A percentile compares a stretch with the other conserved stretches of the same genome.
Conservation (phyloP, 2,113 vertebrate species). For the Tamias sibiricus region DNA sequence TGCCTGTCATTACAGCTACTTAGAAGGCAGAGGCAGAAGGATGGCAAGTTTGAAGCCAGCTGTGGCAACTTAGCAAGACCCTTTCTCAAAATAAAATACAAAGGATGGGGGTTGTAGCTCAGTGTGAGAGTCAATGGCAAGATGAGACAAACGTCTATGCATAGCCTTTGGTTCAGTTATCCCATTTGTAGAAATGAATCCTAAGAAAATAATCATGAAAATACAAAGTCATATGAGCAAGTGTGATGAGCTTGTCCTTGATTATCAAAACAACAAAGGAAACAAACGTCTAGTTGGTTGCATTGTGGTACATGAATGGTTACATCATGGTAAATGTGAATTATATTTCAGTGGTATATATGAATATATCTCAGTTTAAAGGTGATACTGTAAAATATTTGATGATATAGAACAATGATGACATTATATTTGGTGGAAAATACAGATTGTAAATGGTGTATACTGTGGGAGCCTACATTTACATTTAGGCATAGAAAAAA, state of each 20-base stretch:
- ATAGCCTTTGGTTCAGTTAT: neutral
- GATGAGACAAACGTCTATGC: neutral
- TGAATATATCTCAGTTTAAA: neutral
- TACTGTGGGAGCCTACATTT: neutral
- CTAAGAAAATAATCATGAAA: neutral
- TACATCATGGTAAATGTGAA: neutral
- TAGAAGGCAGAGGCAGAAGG: too few species aligned
- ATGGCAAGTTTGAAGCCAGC: too few species aligned
- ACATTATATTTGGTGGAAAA: neutral
- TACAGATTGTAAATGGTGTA: neutral
- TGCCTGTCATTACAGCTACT: too few species aligned
- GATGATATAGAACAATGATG: neutral
- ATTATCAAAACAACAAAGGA: neutral
- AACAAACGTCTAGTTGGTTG: neutral
- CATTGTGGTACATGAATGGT: neutral
- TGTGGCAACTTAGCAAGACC: too few species aligned
- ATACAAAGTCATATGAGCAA: neutral
- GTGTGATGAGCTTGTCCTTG: neutral
- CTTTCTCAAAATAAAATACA: too few species aligned
- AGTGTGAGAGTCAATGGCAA: neutral
- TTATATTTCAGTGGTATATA: neutral
- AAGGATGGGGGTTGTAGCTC: too few species aligned
- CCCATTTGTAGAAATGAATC: neutral
- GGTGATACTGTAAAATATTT: neutral
- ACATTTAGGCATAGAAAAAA: conserved; percentile 6